Evolutionary conservation across 2,113 vertebrate genomes (phyloP), one percentile per base, ranked within the genome.

Genomic region (Strigops habroptila): DNA sequence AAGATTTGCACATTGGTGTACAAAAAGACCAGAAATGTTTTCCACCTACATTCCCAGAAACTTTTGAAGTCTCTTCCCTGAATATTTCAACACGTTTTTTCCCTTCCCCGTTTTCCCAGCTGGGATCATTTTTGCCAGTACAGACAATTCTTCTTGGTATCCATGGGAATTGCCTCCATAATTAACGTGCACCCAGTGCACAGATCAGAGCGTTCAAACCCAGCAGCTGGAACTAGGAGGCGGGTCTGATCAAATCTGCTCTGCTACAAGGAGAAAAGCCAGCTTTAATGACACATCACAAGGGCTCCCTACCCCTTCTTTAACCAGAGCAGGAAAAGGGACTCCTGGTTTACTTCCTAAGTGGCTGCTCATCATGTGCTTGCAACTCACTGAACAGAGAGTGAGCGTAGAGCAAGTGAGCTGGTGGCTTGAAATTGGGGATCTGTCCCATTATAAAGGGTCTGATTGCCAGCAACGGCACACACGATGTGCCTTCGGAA

Each of bases 121-220:
- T 96, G 87, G 94, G 95, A 97, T 95, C 71, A 43, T 87, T 96
- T 96, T 96, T 97, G 91, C 82, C 89, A 51, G 93, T 48, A 88
- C 88, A 94, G 88, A 80, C 93, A 92, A 91, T 97, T 96, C 96
- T 97, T 96, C 90, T 96, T 33, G 82, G 96, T 97, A 95, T 96
- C 97, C 96, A 96, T 95, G 97, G 93, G 96, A 96, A 98, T 97
- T 94, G 97, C 96, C 96, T 96, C 93, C 95, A 22, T 97, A 98
- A 97, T 97, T 97, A 97, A 87, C 59, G 91, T 87, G 95, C 97
- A 97, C 95, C 96, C 97, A 96, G 94, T 53, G 93, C 93, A 96
- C 91, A 96, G 93, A 97, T 96, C 91, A 95, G 88, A 97, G 96
- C n/a, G 43, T 86, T 97, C 96, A 82, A 95, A 85, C 92, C 97